Percentiles rank a stretch among this genome's conserved stretches.
phyloP scores from a whole-genome alignment of 1,140 invertebrate genomes.

The Saccostrea cuccullata region DNA sequence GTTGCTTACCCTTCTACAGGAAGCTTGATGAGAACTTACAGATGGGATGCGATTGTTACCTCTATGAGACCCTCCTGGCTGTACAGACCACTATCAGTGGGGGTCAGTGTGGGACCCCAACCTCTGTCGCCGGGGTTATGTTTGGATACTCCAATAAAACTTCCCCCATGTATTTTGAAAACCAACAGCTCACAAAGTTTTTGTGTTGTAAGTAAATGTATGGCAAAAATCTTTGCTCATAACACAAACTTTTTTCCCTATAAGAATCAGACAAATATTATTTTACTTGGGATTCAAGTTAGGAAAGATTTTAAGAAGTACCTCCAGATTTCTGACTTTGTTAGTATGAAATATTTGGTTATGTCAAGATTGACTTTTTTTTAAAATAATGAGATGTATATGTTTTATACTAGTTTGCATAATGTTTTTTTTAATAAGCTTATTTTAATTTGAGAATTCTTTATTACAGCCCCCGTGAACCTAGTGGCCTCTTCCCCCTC shows the following conservation, averaged over 20 bases:
- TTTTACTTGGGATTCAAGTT: no score
- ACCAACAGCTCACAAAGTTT: slow-evolving; percentile 46
- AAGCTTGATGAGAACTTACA: slow-evolving; percentile 51
- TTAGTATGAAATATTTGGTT: no score
- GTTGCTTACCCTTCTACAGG: neutral
- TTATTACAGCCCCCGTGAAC: slow-evolving; percentile 41
- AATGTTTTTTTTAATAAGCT: neutral
- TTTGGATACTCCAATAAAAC: slow-evolving; percentile 41
- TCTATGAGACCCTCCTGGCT: slow-evolving; percentile 44
- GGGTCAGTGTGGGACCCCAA: slow-evolving; percentile 50
- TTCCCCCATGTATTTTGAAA: slow-evolving; percentile 46
- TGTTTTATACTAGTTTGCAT: neutral
- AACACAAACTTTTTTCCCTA: slow-evolving; percentile 30
- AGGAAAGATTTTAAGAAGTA: no score
- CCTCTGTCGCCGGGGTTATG: slow-evolving; percentile 32
- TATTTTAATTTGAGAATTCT: neutral
- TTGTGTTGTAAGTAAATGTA: slow-evolving; percentile 48
- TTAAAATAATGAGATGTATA: neutral
- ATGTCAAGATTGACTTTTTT: no score
- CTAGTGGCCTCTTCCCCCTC: slow-evolving; percentile 37
- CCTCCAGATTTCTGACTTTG: no score
- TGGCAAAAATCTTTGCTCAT: neutral
- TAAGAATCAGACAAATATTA: no score
- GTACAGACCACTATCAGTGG: slow-evolving; percentile 43
- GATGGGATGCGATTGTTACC: slow-evolving; percentile 59